Evolutionary conservation across 1,140 invertebrate species (phyloP), one percentile per base, ranked within the genome.

Genomic region (Euura lappo): DNA sequence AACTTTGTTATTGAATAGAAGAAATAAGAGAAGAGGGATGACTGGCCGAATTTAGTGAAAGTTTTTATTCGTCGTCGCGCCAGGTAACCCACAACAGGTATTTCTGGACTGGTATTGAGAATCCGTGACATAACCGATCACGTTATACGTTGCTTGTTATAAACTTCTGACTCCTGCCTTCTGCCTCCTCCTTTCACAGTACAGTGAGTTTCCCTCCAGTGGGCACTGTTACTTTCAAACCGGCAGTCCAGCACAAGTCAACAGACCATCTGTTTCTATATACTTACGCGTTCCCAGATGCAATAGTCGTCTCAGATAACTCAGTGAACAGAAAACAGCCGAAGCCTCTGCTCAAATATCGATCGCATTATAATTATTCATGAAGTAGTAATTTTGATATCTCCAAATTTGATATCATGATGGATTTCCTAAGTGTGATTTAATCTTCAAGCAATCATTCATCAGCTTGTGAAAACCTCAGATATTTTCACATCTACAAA

Each of bases 201-300:
- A n/a, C 28, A 60, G 51, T 68, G 75, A 80, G 79, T 85, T 85
- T 85, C 81, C 79, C 80, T 82, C 80, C 74, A 42, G 76, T 68
- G 70, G 75, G 72, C 79, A 86, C 84, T 87, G 83, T 87, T 84
- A 87, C 85, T 87, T 86, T 87, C 84, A 79, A 81, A 77, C 79
- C 79, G 78, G 79, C 84, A 79, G 76, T 80, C 80, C 77, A 72
- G 69, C 79, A 80, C 84, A 80, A 83, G 83, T 75, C 80, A 81
- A 78, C 79, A 70, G 51, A 60, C 51, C 51, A 60, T 60, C 6
- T 6, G 51, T 60, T 60, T 6, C 51, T 60, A 11, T 60, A 60
- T 60, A 60, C 51, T n/a, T 60, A 28, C 28, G 6, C 51, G 8
- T 60, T 60, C 8, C 51, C 6, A 8, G 51, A 60, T 60, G 51